Evolutionary conservation across 2,888 invertebrate species (phyloP), one percentile per base, ranked within the genome.

Genomic region (Anthophora plumipes): DNA sequence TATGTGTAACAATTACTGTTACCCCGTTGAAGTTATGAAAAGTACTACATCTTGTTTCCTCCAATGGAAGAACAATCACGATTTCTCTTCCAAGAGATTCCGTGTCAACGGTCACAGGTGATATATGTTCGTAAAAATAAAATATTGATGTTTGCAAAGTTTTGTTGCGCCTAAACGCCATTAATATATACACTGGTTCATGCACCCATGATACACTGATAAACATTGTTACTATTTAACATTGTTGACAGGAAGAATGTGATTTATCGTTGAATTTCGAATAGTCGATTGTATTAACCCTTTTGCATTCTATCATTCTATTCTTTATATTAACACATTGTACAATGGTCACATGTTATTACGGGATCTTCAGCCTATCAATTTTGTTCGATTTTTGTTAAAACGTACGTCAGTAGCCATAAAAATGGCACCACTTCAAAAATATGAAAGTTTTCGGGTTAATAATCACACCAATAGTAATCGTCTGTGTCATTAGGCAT

Each of bases 1-100:
- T 71, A 41, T 68, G 48, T 79, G 78, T 54, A 31, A 78, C 79
- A 48, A 77, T 78, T 66, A 67, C 55, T 67, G 77, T 76, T 57
- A 50, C 20, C 31, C 50, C 37, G 1, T 25, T 3, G 17, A 43
- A 50, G 31, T 31, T 39, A 14, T 17, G 50, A 25, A 20, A 39
- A 39, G 57, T 64, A 63, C 25, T 64, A 63, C 25, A 52, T 66
- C 43, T 31, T 50, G 20, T 22, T 39, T 22, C 20, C 64, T 50
- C 41, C 1, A 22, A 68, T 17, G n/a, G 12, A 25, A 14, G 12
- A 12, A 66, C 20, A 20, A 46, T 55, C 43, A 17, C 52, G 14
- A 54, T 60, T 9, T 57, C 25, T 43, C 37, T 31, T 46, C 37
- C 14, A 8, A 41, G 25, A 31, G 55, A 48, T 41, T 17, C 41